Evolutionary conservation across 2,888 invertebrate genomes (phyloP).

Genomic region (Ichneumon xanthorius): DNA sequence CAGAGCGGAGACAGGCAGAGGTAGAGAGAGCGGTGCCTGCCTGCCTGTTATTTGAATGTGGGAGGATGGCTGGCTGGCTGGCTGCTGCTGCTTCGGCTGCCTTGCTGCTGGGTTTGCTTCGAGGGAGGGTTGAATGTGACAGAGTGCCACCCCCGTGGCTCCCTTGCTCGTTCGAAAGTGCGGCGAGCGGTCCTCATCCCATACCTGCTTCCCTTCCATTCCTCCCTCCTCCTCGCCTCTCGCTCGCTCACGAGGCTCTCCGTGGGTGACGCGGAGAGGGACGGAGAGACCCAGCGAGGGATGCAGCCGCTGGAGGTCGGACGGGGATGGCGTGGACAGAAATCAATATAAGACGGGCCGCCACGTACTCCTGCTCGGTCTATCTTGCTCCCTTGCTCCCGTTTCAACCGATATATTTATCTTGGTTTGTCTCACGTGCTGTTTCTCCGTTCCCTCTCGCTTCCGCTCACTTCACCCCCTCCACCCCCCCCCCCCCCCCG

Average conservation of each 20-base stretch:
- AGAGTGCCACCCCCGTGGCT: conserved; percentile 80
- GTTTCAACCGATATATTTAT: conserved; percentile 26
- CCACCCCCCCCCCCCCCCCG: conserved; percentile 45
- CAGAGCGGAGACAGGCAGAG: conserved; percentile 40
- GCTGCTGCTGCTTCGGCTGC: conserved; percentile 54
- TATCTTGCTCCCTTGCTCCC: conserved; percentile 48
- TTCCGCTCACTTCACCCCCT: conserved; percentile 37
- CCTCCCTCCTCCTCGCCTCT: conserved; percentile 63
- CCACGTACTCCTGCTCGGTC: conserved; percentile 71
- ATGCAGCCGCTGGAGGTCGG: conserved; percentile 70
- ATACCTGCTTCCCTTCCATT: conserved; percentile 59
- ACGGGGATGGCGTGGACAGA: conserved; percentile 84
- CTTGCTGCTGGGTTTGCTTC: conserved; percentile 68
- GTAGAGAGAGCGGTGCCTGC: conserved; percentile 69
- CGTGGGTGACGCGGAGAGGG: conserved; percentile 64
- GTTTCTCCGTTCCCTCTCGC: conserved; percentile 49
- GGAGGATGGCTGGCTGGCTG: conserved; percentile 66
- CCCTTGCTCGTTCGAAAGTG: conserved; percentile 81
- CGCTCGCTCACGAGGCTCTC: conserved; percentile 66
- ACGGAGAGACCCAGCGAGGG: conserved; percentile 72
- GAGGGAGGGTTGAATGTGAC: conserved; percentile 84
- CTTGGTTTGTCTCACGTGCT: conserved; percentile 29
- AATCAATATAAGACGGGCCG: conserved; percentile 85
- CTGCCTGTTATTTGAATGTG: conserved; percentile 84
- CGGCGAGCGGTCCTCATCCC: conserved; percentile 80